These are phyloP conservation scores for Metopia argyrocephala DNA, from an alignment of 2,888 invertebrate genomes.

Conservation along the genomic window DNA sequence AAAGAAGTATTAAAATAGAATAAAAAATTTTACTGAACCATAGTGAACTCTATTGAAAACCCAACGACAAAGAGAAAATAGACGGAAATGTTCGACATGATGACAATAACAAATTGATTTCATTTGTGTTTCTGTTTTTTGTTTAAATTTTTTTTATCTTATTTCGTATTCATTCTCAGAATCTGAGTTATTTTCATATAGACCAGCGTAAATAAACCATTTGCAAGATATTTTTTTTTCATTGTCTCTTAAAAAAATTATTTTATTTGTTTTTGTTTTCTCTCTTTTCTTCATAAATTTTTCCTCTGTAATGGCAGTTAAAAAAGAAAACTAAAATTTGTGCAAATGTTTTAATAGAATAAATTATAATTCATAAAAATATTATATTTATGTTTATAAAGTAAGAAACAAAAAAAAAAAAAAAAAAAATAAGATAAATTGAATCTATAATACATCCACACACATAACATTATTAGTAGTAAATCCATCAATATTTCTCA, in stretches of 20 bases:
- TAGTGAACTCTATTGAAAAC: neutral
- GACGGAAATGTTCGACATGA: conserved; percentile 56
- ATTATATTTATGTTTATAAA: neutral
- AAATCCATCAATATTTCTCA: neutral
- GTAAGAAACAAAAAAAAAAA: too few species aligned
- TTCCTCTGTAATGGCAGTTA: neutral
- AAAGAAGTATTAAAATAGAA: neutral
- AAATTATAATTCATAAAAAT: neutral
- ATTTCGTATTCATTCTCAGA: neutral
- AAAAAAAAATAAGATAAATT: neutral
- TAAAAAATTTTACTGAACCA: neutral
- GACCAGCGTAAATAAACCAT: too few species aligned
- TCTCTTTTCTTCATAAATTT: neutral
- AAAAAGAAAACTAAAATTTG: neutral
- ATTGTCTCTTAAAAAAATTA: too few species aligned
- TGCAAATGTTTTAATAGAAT: neutral
- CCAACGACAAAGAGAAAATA: conserved; percentile 34
- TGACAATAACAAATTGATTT: conserved; percentile 73
- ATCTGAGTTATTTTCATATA: too few species aligned
- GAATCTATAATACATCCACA: neutral
- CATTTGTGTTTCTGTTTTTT: conserved; percentile 59
- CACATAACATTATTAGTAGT: neutral
- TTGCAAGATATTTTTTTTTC: too few species aligned
- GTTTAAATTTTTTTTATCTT: neutral
- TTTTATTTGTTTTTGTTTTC: neutral